Evolutionary conservation across 2,797 vertebrate genomes (phyloP).

Genomic region (Aeoliscus strigatus): DNA sequence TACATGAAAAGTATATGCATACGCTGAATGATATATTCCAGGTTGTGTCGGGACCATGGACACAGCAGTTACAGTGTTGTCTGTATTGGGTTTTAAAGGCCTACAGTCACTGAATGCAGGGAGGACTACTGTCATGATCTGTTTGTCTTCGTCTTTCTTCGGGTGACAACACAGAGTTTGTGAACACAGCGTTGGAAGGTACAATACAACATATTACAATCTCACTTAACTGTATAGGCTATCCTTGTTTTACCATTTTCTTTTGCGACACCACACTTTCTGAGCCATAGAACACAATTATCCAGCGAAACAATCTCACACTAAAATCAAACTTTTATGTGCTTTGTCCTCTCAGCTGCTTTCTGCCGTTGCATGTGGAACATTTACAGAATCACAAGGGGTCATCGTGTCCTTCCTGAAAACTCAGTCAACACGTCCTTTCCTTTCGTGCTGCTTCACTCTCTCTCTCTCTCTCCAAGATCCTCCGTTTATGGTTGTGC

Average conservation of each 20-base stretch:
- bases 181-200: constrained; percentile 68
- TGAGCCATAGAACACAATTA: constrained; percentile 62
- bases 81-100: constrained; percentile 13
- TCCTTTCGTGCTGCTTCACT: constrained; percentile 31
- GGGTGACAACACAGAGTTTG: constrained; percentile 53
- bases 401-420: constrained; percentile 35
- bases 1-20: constrained; percentile 45
- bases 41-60: constrained; percentile 23
- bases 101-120: constrained; percentile 29
- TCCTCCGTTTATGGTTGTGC: constrained; percentile 52
- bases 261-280: constrained; percentile 62
- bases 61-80: constrained; percentile 23
- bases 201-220: constrained; percentile 70
- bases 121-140: constrained; percentile 44
- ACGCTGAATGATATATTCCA: constrained; percentile 42
- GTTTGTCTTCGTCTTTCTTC: constrained; percentile 39
- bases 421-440: constrained; percentile 35
- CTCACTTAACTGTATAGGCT: constrained; percentile 61
- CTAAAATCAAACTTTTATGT: constrained; percentile 60
- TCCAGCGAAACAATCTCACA: constrained; percentile 65
- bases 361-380: constrained; percentile 32
- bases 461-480: constrained; percentile 24
- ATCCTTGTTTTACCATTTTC: constrained; percentile 51
- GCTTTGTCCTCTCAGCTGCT: constrained; percentile 52
- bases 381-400: constrained; percentile 60